Evolutionary conservation across 1,140 invertebrate genomes (phyloP), one percentile per base, ranked within the genome.

Genomic region (Nasonia longicornis): DNA sequence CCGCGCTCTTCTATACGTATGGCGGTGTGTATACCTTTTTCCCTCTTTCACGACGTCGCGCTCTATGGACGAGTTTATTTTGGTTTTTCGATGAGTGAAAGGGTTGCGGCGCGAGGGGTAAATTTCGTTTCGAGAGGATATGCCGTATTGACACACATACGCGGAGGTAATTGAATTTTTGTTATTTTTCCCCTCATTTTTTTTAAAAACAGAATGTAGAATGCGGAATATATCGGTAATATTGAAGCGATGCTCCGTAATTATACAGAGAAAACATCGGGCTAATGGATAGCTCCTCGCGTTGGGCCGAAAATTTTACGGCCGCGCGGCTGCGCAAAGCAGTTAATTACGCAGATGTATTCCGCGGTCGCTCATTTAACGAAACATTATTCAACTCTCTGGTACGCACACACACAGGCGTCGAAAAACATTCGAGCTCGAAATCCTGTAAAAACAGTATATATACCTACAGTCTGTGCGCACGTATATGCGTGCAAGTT

Each of bases 261-360:
- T 69, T 77, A 69, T 22, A 35, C 64, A 48, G 22, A 3, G n/a
- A 48, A 69, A 77, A 77, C 64, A 48, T 77, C 31, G 69, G 26
- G 42, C 35, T 77, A 77, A 77, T 77, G 64, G 10, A 45, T 14
- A 66, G 48, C 2, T 20, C 38, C 10, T 42, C 26, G 26, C 58
- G 29, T 29, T 38, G 31, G 6, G 16, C 26, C 20, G 11, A n/a
- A 42, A 76, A 76, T 76, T 76, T 66, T 66, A 76, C 35, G 1
- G 20, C 12, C 10, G 20, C 72, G 2, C 26, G 14, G 6, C 0
- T 2, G 58, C n/a, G 63, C 38, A 38, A 35, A 76, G 74, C 58
- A 31, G 52, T 67, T 77, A 77, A 77, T 67, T 77, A 77, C 38
- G 14, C 22, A 38, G 14, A 66, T 42, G 74, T 22, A 52, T 76